Percentiles rank a stretch among this genome's conserved stretches.
Conservation (phyloP, 2,888 invertebrate genomes). For the Blastobasis lacticolella region DNA sequence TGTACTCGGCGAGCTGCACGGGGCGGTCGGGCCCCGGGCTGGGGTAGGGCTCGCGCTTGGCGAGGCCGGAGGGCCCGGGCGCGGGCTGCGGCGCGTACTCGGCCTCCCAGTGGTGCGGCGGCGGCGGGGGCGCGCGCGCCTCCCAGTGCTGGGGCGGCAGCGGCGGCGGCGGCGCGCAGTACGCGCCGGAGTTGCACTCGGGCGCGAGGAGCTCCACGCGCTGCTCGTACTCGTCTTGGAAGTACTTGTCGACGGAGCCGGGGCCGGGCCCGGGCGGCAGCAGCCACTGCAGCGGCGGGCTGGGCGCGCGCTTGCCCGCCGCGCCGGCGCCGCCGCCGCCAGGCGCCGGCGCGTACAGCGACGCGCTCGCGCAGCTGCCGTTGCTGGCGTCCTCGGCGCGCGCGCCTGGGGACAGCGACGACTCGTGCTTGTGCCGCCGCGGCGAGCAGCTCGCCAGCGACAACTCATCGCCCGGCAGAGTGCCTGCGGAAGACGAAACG, state of each 20-base stretch:
- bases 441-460: slow-evolving; percentile 76
- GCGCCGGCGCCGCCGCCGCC: slow-evolving; percentile 17
- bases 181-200: slow-evolving; percentile 60
- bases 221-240: slow-evolving; percentile 81
- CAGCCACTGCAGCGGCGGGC: slow-evolving; percentile 80
- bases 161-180: slow-evolving; percentile 62
- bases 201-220: slow-evolving; percentile 71
- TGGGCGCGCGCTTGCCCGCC: slow-evolving; percentile 57
- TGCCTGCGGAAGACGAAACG: slow-evolving; percentile 70
- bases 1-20: slow-evolving; percentile 93
- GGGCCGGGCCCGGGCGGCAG: slow-evolving; percentile 81
- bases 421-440: slow-evolving; percentile 76
- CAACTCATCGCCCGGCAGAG: slow-evolving; percentile 85
- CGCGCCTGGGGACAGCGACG: slow-evolving; percentile 78
- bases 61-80: slow-evolving; percentile 80
- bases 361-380: slow-evolving; percentile 77
- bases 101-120: slow-evolving; percentile 82
- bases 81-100: slow-evolving; percentile 63
- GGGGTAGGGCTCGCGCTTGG: slow-evolving; percentile 60
- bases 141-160: slow-evolving; percentile 73
- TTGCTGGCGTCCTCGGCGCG: slow-evolving; percentile 84
- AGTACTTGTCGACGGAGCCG: slow-evolving; percentile 75
- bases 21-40: slow-evolving; percentile 65
- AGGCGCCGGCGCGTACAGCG: slow-evolving; percentile 70
- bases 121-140: slow-evolving; percentile 78